Conservation (phyloP, 2,888 invertebrate species). For the Nephrotoma guestfalica region DNA sequence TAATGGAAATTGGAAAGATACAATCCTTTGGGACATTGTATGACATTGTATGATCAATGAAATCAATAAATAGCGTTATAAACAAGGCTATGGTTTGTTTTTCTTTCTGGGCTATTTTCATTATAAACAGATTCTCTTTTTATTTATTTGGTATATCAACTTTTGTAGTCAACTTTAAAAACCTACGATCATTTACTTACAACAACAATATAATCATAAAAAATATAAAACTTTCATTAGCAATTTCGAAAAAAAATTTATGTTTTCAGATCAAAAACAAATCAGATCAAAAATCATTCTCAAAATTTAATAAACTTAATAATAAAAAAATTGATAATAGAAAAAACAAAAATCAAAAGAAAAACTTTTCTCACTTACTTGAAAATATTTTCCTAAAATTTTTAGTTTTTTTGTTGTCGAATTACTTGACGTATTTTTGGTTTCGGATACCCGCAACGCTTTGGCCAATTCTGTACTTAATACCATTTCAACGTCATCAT, state of each 20-base stretch:
- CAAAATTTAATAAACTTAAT: neutral
- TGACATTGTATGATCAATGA: no score
- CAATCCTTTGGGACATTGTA: no score
- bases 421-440: conserved; percentile 27
- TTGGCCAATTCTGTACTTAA: conserved; percentile 29
- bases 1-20: no score
- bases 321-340: neutral
- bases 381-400: conserved; percentile 50
- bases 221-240: neutral
- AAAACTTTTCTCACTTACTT: conserved; percentile 33
- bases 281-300: neutral
- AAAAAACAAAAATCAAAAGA: conserved; percentile 34
- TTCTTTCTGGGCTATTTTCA: no score
- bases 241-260: neutral
- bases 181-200: no score
- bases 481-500: conserved; percentile 29
- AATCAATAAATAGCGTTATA: no score
- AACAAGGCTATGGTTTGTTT: no score
- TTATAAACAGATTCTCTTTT: no score
- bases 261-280: neutral
- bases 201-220: no score
- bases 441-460: conserved; percentile 25
- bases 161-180: no score
- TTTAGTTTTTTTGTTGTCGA: conserved; percentile 39
- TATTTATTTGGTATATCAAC: no score